Evolutionary conservation across 2,888 invertebrate species (phyloP).

Genomic region (Clistopyga incitator): DNA sequence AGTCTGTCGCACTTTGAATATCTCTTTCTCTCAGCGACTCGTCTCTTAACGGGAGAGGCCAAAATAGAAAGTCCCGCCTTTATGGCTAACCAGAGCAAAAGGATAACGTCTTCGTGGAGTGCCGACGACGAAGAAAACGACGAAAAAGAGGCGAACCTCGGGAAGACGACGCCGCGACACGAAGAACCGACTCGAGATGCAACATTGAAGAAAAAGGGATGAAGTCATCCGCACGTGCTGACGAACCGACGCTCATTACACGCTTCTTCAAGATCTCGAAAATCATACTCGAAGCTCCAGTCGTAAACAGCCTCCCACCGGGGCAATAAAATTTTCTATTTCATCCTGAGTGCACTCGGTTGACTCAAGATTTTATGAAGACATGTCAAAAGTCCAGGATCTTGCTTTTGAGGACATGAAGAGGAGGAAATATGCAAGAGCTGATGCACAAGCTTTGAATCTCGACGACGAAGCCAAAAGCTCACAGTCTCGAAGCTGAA

Average conservation of each 20-base stretch:
- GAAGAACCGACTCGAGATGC: constrained; percentile 32
- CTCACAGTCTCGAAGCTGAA: background rate
- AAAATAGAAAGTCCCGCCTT: constrained; percentile 65
- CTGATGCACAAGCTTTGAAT: constrained; percentile 7
- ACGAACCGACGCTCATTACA: constrained; percentile 8
- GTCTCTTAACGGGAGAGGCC: constrained; percentile 41
- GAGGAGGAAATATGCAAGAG: constrained; percentile 28
- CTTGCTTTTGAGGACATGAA: background rate
- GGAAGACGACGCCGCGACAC: constrained; percentile 26
- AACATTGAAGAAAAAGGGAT: constrained; percentile 34
- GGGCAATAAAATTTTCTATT: constrained; percentile 2
- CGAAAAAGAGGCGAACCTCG: background rate
- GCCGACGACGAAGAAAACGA: constrained; percentile 48
- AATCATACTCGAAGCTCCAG: background rate
- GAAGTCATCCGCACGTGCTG: constrained; percentile 15
- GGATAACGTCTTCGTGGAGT: constrained; percentile 56
- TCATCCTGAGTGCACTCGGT: background rate
- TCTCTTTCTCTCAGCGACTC: constrained; percentile 35
- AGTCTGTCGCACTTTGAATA: constrained; percentile 40
- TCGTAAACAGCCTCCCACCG: constrained; percentile 8
- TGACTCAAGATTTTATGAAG: background rate
- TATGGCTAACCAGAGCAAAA: constrained; percentile 57
- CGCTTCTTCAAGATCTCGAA: background rate
- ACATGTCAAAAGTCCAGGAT: constrained; percentile 6
- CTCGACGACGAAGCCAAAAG: background rate